Base-by-base conservation (phyloP, 23 tunicate species). In the Botrylloides violaceus region DNA sequence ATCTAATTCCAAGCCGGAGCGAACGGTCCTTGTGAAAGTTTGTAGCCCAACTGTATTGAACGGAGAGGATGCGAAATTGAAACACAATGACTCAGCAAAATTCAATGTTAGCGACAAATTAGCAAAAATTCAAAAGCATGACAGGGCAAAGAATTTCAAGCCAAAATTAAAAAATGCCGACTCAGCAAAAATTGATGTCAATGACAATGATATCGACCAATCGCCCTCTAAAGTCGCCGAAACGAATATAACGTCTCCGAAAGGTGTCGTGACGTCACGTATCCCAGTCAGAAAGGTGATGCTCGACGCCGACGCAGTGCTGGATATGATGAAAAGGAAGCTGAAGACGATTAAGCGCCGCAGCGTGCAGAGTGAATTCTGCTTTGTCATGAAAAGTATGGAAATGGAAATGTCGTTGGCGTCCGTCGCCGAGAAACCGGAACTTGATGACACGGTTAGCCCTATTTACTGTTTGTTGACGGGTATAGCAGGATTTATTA, bases 261-360 rank as follows among this genome's bases (percentile, higher is more conserved):
- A n/a, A n/a, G n/a, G n/a, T n/a, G 20, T 63, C n/a, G 34, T 34
- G 7, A 27, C 36, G 35, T 63, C 33, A 19, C 35, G 36, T 29
- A 27, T 31, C 35, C 19, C 19, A 29, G 35, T 34, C 4, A 63
- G 33, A 33, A 63, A 63, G 35, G 29, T 34, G 3, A 31, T 31
- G 70, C 23, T 77, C 21, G 77, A 60, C 2, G 76, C 73, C 7
- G 73, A 77, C 23, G 58, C 70, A 19, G 78, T 83, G 20, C 32
- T 82, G 63, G 29, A 82, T 3, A 23, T 82, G 3, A 70, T 83
- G 73, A 71, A 71, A 34, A 34, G 31, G 32, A 80, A 83, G 22
- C 19, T 83, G 71, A 49, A 59, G 18, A 70, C 49, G 4, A 77
- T 83, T 36, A 83, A 83, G 34, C 82, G 90, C 34, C 36, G 82